Percentiles rank a stretch among this genome's conserved stretches.
phyloP scores from a whole-genome alignment of 2,113 vertebrate species.

The Callopanchax toddi region DNA sequence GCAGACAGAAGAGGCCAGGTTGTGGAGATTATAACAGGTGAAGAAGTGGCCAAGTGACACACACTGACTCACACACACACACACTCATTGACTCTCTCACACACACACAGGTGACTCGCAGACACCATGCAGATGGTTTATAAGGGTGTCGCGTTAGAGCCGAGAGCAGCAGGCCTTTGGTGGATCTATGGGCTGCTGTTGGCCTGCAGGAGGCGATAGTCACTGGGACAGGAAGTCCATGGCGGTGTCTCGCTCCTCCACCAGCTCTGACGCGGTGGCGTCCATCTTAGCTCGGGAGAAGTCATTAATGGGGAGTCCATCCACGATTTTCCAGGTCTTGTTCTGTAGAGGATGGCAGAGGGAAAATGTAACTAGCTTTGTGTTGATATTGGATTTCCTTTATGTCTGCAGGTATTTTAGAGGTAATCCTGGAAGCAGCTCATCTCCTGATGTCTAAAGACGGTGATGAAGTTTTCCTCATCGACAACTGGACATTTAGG shows the following conservation, averaged over 20 bases:
- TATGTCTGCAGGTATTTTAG: no score
- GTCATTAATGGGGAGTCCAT: constrained; percentile 90
- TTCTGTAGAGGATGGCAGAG: constrained; percentile 73
- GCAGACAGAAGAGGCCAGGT: constrained; percentile 49
- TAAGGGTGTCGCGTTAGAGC: constrained; percentile 77
- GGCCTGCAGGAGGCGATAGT: constrained; percentile 69
- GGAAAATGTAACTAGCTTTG: background rate
- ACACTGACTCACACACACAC: constrained; percentile 17
- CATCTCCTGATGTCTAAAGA: no score
- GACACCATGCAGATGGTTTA: constrained; percentile 23
- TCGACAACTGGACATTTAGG: no score
- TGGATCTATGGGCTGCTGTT: constrained; percentile 58
- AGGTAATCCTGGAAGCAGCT: no score
- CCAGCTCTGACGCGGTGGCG: constrained; percentile 89
- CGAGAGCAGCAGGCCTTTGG: constrained; percentile 77
- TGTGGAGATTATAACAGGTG: constrained; percentile 42
- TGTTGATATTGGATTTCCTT: no score
- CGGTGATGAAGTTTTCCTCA: no score
- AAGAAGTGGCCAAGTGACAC: constrained; percentile 46
- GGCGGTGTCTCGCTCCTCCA: constrained; percentile 92
- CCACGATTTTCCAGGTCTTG: constrained; percentile 92
- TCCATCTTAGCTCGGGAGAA: constrained; percentile 96
- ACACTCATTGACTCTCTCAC: no score
- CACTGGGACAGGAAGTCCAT: constrained; percentile 91
- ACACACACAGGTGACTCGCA: constrained; percentile 31